Evolutionary conservation across 1,140 invertebrate species (phyloP).

Genomic region (Saccostrea echinata): DNA sequence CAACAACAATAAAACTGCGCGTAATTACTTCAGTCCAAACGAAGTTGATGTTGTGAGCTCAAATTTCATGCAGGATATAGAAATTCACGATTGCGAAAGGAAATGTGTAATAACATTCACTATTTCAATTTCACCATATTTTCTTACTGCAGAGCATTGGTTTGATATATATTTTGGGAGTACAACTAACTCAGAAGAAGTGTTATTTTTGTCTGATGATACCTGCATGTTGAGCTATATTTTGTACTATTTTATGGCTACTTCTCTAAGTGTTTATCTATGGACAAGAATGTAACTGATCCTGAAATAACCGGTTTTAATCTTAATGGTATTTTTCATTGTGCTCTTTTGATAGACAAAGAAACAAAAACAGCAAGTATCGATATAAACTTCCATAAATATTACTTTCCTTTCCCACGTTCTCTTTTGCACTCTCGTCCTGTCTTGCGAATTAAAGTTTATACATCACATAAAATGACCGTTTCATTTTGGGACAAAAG

Average conservation of each 20-base stretch:
- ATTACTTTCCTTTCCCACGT: neutral
- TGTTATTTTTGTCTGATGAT: neutral
- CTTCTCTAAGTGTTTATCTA: neutral
- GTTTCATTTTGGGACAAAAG: neutral
- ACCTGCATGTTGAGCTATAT: neutral
- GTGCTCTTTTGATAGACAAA: neutral
- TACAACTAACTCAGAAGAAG: neutral
- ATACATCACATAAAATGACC: neutral
- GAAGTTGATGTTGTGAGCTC: neutral
- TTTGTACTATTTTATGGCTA: neutral
- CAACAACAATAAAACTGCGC: neutral
- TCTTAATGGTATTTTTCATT: neutral
- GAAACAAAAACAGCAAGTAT: neutral
- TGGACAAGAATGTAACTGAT: neutral
- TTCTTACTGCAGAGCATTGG: neutral
- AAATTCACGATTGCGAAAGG: neutral
- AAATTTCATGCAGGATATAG: neutral
- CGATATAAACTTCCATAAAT: neutral
- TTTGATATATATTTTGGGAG: neutral
- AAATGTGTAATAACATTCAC: neutral
- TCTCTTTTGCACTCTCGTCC: neutral
- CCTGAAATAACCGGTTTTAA: neutral
- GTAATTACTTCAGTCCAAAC: neutral
- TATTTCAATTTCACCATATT: neutral
- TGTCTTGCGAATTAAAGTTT: neutral